Base-by-base conservation (phyloP, 2,113 vertebrate genomes). In the Microtus pennsylvanicus region DNA sequence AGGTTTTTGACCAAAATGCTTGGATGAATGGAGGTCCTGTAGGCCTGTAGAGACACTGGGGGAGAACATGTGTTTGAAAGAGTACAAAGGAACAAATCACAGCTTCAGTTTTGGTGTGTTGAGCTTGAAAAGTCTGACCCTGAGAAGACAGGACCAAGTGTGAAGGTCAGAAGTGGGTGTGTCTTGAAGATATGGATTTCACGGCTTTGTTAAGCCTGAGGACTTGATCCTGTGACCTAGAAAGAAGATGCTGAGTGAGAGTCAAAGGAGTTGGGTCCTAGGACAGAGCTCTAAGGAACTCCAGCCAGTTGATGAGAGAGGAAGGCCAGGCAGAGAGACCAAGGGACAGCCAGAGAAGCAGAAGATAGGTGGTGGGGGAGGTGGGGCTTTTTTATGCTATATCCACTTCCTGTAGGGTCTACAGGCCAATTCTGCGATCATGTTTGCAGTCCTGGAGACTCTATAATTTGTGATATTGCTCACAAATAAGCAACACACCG, bases 361-460 rank as follows among this genome's bases (percentile, higher is more conserved):
- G 83, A 47, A 42, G 58, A 63, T 19, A 28, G 17, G 11, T 16
- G 63, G 26, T 5, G 38, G 17, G 55, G n/a, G 0, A 4, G 58
- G 35, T 5, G 35, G 35, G 5, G 42, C 5, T 8, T 12, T 47
- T 52, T 17, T 45, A 14, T 58, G 42, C 26, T 33, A 26, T 45
- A 38, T 28, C 3, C 3, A 11, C 24, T 52, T 81, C 85, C 58
- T 80, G 24, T 8, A 67, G 38, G 52, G 28, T 33, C 87, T 19
- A 14, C 4, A 38, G 28, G 24, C 42, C 67, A 45, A 0, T 21
- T n/a, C 61, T 38, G 7, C 38, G 74, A 26, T n/a, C 69, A 3
- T 0, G 1, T 38, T 63, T 38, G 72, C 45, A 30, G 22, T 63
- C n/a, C 14, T 0, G 35, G 7, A 12, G 52, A 82, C 13, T 26